A percentile compares a stretch with the other conserved stretches of the same genome.
Evolutionary conservation across 2,113 vertebrate genomes (phyloP).

Genomic region (Fukomys damarensis): DNA sequence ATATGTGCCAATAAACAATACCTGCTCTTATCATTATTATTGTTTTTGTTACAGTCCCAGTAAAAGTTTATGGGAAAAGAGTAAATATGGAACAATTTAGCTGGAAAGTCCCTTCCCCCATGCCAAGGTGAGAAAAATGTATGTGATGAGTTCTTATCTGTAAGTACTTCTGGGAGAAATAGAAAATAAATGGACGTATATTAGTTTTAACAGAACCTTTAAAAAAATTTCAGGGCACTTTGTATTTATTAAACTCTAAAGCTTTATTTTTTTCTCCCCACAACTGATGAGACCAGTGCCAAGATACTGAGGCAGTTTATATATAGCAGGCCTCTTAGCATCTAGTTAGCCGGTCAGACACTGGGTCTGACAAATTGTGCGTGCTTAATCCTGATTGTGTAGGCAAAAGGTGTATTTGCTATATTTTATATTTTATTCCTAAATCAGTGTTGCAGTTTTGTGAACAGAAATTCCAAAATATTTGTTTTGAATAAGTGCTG

Average conservation of each 20-base stretch:
- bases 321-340: not conserved
- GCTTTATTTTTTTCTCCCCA: not conserved
- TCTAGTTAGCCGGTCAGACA: not conserved
- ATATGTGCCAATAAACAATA: not conserved
- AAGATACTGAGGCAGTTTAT: constrained; percentile 3
- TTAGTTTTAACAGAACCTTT: constrained; percentile 60
- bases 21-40: not conserved
- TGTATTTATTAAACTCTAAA: constrained; percentile 51
- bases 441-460: constrained; percentile 52
- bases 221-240: constrained; percentile 50
- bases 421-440: constrained; percentile 55
- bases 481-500: constrained; percentile 49
- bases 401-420: constrained; percentile 41
- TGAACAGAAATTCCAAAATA: constrained; percentile 50
- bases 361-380: not conserved
- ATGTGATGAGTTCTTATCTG: constrained; percentile 61
- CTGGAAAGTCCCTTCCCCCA: not conserved
- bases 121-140: constrained; percentile 28
- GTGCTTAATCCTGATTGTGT: not conserved
- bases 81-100: constrained; percentile 49
- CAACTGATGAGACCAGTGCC: not conserved
- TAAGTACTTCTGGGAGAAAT: constrained; percentile 45
- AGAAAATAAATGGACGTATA: constrained; percentile 16
- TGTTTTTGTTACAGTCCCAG: not conserved
- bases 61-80: constrained; percentile 64